Base-by-base conservation (phyloP, 2,797 vertebrate species). In the Betta splendens region DNA sequence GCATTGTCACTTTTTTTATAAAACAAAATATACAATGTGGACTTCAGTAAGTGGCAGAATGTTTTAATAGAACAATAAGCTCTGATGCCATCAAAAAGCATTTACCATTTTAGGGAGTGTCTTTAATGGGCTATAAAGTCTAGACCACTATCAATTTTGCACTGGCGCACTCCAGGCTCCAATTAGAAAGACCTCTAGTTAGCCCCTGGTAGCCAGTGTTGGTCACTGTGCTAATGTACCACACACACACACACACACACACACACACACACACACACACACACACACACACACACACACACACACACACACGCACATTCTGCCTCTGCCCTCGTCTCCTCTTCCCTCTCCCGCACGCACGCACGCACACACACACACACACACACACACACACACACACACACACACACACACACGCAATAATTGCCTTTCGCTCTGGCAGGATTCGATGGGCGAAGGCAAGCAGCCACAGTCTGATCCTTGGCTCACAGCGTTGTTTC, bases 401-500 rank as follows among this genome's bases (percentile, higher is more conserved):
- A 37, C 53, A 49, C 46, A 21, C 50, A 42, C 29, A 37, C 53
- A 56, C 50, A 53, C 37, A 38, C 44, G 40, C 69, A 61, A 26
- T 64, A 73, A 78, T 78, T 64, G 59, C 45, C 50, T 77, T 68
- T 76, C 66, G 38, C 57, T 69, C 58, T 76, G 70, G 63, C 83
- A 54, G 71, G 29, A 65, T 74, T 50, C 75, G 48, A 3, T 11
- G 21, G 74, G 51, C 37, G 29, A 60, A 69, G 59, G 64, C 73
- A 44, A 51, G 67, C 66, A 54, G 80, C 69, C 69, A 67, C 45
- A 26, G 70, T 81, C 56, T 80, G 80, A 78, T 81, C 75, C 79
- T 72, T 69, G 70, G 76, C 82, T 81, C 84, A 67, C 46, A 77
- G 70, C 33, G 47, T 75, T 66, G 73, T 73, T 80, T 82, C 81